A percentile compares a stretch with the other conserved stretches of the same genome.
Evolutionary conservation across 2,888 invertebrate species (phyloP).

Genomic region (Nemurella pictetii): DNA sequence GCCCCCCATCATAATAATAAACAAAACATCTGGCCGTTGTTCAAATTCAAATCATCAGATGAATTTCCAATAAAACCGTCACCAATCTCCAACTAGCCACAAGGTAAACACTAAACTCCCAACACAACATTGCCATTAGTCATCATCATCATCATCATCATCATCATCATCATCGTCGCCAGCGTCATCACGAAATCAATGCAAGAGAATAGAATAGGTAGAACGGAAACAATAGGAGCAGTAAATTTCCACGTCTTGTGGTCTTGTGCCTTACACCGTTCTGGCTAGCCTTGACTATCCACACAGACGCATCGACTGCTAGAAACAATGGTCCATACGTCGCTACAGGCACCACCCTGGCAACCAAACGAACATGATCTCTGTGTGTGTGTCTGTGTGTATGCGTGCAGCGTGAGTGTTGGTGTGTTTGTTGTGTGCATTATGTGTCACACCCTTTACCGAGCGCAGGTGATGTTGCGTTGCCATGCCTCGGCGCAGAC

Average conservation of each 20-base stretch:
- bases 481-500: neutral
- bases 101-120: neutral
- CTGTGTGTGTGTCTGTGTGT: neutral
- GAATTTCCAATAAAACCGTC: neutral
- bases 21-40: neutral
- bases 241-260: neutral
- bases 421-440: neutral
- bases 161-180: neutral
- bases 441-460: neutral
- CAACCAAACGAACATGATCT: neutral
- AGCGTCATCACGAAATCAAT: neutral
- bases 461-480: neutral
- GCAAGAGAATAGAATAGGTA: neutral
- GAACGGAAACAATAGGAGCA: neutral
- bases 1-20: too few species aligned
- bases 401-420: neutral
- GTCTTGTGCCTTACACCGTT: neutral
- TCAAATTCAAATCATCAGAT: neutral
- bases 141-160: neutral
- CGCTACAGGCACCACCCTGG: neutral
- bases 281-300: neutral
- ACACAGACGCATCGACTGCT: neutral
- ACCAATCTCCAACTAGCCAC: neutral
- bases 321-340: neutral
- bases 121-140: neutral